A percentile compares a stretch with the other conserved stretches of the same genome.
Conservation (phyloP, 2,113 vertebrate species). For the Callopanchax toddi region DNA sequence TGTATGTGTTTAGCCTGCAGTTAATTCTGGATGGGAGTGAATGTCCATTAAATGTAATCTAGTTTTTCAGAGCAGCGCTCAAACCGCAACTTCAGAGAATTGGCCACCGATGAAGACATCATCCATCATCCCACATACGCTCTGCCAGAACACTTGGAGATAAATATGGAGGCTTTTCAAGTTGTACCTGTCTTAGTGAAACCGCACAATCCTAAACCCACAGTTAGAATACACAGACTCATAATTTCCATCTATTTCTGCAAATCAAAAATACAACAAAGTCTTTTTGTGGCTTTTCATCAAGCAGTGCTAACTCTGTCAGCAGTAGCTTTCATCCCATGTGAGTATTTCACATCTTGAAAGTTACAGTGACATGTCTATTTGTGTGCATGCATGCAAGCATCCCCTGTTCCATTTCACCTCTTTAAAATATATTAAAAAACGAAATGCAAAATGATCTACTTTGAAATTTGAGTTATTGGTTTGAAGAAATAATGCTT, state of each 20-base stretch:
- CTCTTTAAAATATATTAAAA: constrained; percentile 57
- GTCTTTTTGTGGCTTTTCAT: constrained; percentile 56
- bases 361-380: constrained; percentile 21
- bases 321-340: constrained; percentile 52
- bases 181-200: constrained; percentile 72
- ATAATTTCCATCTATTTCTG: constrained; percentile 61
- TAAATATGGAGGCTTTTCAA: constrained; percentile 73
- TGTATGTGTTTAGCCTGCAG: constrained; percentile 71
- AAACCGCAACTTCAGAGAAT: constrained; percentile 77
- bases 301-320: constrained; percentile 53
- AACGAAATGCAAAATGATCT: constrained; percentile 52
- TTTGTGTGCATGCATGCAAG: constrained; percentile 2
- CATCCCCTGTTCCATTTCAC: constrained; percentile 22
- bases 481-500: constrained; percentile 70
- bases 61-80: constrained; percentile 74
- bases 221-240: constrained; percentile 22
- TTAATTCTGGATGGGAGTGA: constrained; percentile 73
- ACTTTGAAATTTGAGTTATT: constrained; percentile 64
- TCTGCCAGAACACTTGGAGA: constrained; percentile 72
- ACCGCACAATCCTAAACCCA: constrained; percentile 60
- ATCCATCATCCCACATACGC: constrained; percentile 75
- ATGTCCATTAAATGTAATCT: constrained; percentile 80
- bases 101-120: constrained; percentile 76
- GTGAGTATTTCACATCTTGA: constrained; percentile 61
- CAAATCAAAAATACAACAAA: constrained; percentile 64